Evolutionary conservation across 2,888 invertebrate genomes (phyloP).

Genomic region (Fragum sueziense): DNA sequence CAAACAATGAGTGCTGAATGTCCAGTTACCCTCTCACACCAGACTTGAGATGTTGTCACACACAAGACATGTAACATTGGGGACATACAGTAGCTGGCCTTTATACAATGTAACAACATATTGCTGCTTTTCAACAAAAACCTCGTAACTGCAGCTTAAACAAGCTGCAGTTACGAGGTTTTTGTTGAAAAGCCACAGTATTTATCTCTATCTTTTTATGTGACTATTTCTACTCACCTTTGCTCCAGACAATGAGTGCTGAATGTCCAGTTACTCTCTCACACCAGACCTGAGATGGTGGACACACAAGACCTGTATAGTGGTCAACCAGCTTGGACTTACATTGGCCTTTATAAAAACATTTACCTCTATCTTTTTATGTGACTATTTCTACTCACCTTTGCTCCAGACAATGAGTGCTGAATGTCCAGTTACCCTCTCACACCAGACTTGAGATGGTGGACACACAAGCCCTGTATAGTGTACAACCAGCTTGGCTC

Average conservation of each 20-base stretch:
- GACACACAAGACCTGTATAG: slow-evolving; percentile 80
- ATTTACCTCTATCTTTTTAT: too few relatives aligned
- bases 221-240: slow-evolving; percentile 69
- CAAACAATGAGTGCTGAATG: slow-evolving; percentile 82
- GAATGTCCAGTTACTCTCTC: slow-evolving; percentile 82
- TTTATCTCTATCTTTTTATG: too few relatives aligned
- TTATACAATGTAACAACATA: too few relatives aligned
- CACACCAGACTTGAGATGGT: slow-evolving; percentile 81
- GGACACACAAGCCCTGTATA: slow-evolving; percentile 81
- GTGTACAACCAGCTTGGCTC: slow-evolving; percentile 78
- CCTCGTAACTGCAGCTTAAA: too few relatives aligned
- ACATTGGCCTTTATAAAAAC: too few relatives aligned
- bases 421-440: slow-evolving; percentile 82
- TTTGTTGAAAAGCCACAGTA: too few relatives aligned
- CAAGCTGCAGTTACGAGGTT: too few relatives aligned
- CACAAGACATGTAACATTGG: too few relatives aligned
- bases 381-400: slow-evolving; percentile 68
- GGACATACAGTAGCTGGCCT: too few relatives aligned
- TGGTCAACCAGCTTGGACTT: slow-evolving; percentile 78
- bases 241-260: slow-evolving; percentile 81
- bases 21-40: slow-evolving; percentile 82
- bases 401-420: slow-evolving; percentile 82
- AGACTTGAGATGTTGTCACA: too few relatives aligned
- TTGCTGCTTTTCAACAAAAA: too few relatives aligned
- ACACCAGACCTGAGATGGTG: slow-evolving; percentile 80